These are phyloP conservation scores for Diploscapter pachys DNA, from an alignment of 1,140 invertebrate genomes.

Conservation along the genomic window DNA sequence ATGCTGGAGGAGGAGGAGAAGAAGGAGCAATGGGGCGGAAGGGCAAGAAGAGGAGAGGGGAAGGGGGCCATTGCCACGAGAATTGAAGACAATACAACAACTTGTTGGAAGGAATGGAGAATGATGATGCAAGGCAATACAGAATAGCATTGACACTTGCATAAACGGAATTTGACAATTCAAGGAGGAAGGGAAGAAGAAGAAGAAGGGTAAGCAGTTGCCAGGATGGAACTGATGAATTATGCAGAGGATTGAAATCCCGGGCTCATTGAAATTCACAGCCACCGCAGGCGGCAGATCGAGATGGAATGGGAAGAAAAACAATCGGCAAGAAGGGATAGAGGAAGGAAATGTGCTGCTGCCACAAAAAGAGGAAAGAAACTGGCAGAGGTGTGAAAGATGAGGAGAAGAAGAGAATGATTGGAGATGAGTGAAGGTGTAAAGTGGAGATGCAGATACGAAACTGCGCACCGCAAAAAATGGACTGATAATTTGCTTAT, in stretches of 20 bases:
- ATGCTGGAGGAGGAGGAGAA: too few species aligned
- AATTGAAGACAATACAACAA: too few species aligned
- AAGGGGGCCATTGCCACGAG: too few species aligned
- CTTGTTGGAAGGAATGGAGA: too few species aligned
- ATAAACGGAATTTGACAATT: background rate
- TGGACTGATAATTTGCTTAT: background rate
- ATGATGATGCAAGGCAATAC: too few species aligned
- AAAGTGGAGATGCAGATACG: background rate
- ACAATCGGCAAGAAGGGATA: constrained; percentile 9
- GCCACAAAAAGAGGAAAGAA: background rate
- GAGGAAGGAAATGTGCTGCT: background rate
- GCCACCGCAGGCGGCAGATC: constrained; percentile 1
- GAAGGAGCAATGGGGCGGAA: too few species aligned
- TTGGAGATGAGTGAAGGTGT: background rate
- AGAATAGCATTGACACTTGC: background rate
- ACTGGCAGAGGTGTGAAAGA: background rate
- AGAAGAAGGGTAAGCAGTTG: background rate
- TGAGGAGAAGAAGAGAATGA: background rate
- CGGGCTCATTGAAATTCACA: too few species aligned
- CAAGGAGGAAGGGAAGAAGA: background rate
- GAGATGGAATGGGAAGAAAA: constrained; percentile 4
- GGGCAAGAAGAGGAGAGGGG: too few species aligned
- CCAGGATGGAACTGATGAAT: too few species aligned
- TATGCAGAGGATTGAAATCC: too few species aligned
- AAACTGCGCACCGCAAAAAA: background rate